Conservation (phyloP, 2,113 vertebrate genomes). For the Malurus elegans region DNA sequence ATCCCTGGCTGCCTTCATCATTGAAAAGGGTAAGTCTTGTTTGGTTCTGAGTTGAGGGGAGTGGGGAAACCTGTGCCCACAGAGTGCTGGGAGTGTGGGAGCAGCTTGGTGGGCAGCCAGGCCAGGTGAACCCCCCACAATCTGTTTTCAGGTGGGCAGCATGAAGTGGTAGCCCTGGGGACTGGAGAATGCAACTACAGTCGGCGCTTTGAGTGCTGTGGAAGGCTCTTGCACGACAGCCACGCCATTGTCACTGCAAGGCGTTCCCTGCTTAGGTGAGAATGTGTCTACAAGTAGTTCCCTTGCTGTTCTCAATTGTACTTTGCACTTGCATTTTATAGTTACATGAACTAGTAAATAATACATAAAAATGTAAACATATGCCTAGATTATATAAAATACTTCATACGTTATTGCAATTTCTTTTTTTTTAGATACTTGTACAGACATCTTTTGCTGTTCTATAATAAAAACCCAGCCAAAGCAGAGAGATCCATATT, state of each 20-base stretch:
- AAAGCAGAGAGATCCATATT: slow-evolving; percentile 86
- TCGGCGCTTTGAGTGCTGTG: slow-evolving; percentile 65
- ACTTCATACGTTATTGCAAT: fast-evolving
- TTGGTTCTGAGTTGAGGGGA: neutral
- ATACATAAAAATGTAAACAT: fast-evolving
- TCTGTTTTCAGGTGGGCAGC: slow-evolving; percentile 59
- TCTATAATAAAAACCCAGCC: slow-evolving; percentile 81
- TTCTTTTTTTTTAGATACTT: slow-evolving; percentile 74
- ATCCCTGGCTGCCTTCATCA: slow-evolving; percentile 88
- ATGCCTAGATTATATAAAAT: neutral
- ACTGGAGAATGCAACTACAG: slow-evolving; percentile 86
- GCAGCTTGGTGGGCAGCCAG: neutral
- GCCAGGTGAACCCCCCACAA: fast-evolving
- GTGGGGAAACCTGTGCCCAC: neutral
- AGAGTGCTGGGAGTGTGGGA: neutral
- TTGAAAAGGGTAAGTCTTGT: slow-evolving; percentile 81
- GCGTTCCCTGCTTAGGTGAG: slow-evolving; percentile 88
- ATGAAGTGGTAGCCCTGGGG: slow-evolving; percentile 88
- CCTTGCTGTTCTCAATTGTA: neutral
- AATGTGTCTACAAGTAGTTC: fast-evolving
- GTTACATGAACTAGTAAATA: fast-evolving
- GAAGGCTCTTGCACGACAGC: slow-evolving; percentile 86
- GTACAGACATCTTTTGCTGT: slow-evolving; percentile 89
- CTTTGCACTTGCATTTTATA: neutral
- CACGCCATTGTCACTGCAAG: slow-evolving; percentile 88